phyloP scores from a whole-genome alignment of 2,888 invertebrate species.

The Ectemnius cavifrons region DNA sequence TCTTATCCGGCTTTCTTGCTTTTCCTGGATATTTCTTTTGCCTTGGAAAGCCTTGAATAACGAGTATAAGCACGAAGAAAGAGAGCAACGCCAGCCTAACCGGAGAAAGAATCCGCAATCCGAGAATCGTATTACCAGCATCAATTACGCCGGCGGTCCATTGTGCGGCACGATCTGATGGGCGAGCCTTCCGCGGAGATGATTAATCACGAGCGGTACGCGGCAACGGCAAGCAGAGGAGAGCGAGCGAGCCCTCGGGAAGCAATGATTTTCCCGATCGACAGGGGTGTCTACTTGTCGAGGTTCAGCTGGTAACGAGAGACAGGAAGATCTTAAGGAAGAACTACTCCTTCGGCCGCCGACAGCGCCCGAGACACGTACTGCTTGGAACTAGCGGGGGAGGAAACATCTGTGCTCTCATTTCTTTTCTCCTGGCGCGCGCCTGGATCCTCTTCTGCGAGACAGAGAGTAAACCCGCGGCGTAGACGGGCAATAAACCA shows the following conservation, averaged over 20 bases:
- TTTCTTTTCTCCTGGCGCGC: constrained; percentile 54
- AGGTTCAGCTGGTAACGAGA: constrained; percentile 3
- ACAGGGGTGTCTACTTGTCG: constrained; percentile 37
- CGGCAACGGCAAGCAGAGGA: too few relatives aligned
- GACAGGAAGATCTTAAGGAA: too few relatives aligned
- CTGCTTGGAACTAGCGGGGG: constrained; percentile 60
- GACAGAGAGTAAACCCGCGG: neutral
- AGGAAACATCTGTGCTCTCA: constrained; percentile 63
- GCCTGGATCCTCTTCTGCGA: constrained; percentile 8
- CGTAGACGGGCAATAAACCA: constrained; percentile 65
- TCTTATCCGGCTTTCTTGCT: neutral
- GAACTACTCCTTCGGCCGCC: neutral
- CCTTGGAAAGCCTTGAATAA: neutral
- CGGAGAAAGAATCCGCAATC: constrained; percentile 6
- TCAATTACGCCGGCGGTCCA: neutral
- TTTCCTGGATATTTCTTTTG: neutral
- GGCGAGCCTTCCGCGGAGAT: constrained; percentile 5
- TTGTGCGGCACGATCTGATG: constrained; percentile 1
- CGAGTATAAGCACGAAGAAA: neutral
- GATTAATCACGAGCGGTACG: neutral
- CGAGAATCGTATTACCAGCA: constrained; percentile 1
- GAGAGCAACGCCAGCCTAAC: neutral
- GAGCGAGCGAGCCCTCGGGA: too few relatives aligned
- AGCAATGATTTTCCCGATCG: constrained; percentile 35
- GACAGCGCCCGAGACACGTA: neutral